A percentile compares a stretch with the other conserved stretches of the same genome.
phyloP scores from a whole-genome alignment of 2,888 invertebrate species.

The Nematopogon swammerdamellus region DNA sequence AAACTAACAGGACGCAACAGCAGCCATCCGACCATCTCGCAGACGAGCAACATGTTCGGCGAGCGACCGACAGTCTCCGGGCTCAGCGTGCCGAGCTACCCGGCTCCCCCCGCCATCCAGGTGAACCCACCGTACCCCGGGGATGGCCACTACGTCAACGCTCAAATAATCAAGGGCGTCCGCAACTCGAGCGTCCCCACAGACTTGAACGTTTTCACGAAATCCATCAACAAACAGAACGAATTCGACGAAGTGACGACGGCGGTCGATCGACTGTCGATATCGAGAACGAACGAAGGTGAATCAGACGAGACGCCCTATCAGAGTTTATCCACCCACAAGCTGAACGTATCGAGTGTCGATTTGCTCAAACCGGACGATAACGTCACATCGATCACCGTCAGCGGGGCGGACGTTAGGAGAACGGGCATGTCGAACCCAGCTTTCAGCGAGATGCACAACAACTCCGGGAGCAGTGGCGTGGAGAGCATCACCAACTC shows the following conservation, averaged over 20 bases:
- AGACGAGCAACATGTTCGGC: slow-evolving; percentile 24
- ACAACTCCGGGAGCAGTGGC: slow-evolving; percentile 17
- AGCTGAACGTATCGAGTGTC: slow-evolving; percentile 25
- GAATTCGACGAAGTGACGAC: slow-evolving; percentile 29
- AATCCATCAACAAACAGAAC: slow-evolving; percentile 24
- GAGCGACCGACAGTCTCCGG: slow-evolving; percentile 17
- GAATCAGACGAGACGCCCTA: slow-evolving; percentile 42
- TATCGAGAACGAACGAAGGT: slow-evolving; percentile 22
- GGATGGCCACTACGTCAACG: slow-evolving; percentile 44
- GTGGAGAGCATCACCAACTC: slow-evolving; percentile 25
- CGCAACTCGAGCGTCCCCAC: slow-evolving; percentile 36
- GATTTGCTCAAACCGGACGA: slow-evolving; percentile 30
- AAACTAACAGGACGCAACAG: slow-evolving; percentile 38
- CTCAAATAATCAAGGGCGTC: slow-evolving; percentile 42
- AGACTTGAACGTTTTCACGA: slow-evolving; percentile 24
- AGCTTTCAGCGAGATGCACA: slow-evolving; percentile 10
- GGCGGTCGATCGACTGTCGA: slow-evolving; percentile 30
- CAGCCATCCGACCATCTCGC: slow-evolving; percentile 23
- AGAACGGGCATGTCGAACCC: slow-evolving; percentile 8
- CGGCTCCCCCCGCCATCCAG: slow-evolving; percentile 12
- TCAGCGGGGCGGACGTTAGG: slow-evolving; percentile 22
- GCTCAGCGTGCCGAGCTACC: slow-evolving; percentile 18
- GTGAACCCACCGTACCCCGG: slow-evolving; percentile 16
- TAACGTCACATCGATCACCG: slow-evolving; percentile 36
- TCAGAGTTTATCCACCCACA: slow-evolving; percentile 40